Conservation (phyloP, 2,888 invertebrate species). For the Priocnemis perturbator region DNA sequence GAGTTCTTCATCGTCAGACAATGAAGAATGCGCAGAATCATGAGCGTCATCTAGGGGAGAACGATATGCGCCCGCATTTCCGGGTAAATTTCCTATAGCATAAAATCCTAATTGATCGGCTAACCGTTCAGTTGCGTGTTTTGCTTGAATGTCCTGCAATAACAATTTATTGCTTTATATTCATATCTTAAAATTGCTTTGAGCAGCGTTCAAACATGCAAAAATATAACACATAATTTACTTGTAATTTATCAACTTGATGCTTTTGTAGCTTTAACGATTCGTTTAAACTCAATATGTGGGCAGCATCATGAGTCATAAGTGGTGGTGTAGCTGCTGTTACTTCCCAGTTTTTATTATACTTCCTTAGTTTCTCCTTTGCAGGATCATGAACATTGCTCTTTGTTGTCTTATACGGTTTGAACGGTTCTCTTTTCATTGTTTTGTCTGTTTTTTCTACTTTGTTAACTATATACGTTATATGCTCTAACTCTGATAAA, state of each 20-base stretch:
- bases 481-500: slow-evolving; percentile 72
- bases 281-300: slow-evolving; percentile 77
- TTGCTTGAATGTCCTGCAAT: slow-evolving; percentile 76
- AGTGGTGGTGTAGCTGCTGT: slow-evolving; percentile 81
- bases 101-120: slow-evolving; percentile 73
- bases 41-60: slow-evolving; percentile 60
- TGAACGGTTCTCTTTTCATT: slow-evolving; percentile 74
- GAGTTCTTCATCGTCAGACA: slow-evolving; percentile 76
- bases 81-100: slow-evolving; percentile 73
- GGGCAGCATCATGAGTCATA: slow-evolving; percentile 77
- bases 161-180: slow-evolving; percentile 7
- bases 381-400: slow-evolving; percentile 78
- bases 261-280: slow-evolving; percentile 78
- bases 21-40: slow-evolving; percentile 54
- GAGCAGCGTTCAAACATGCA: no score
- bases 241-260: slow-evolving; percentile 72
- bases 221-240: slow-evolving; percentile 39
- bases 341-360: slow-evolving; percentile 79
- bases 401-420: slow-evolving; percentile 79
- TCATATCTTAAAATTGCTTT: not conserved
- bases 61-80: slow-evolving; percentile 73
- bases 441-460: slow-evolving; percentile 70
- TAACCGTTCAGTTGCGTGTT: slow-evolving; percentile 79
- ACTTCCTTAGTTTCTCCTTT: slow-evolving; percentile 75
- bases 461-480: slow-evolving; percentile 78